These are phyloP conservation scores for Xyrichtys novacula DNA, from an alignment of 2,797 vertebrate genomes.

Conservation along the genomic window DNA sequence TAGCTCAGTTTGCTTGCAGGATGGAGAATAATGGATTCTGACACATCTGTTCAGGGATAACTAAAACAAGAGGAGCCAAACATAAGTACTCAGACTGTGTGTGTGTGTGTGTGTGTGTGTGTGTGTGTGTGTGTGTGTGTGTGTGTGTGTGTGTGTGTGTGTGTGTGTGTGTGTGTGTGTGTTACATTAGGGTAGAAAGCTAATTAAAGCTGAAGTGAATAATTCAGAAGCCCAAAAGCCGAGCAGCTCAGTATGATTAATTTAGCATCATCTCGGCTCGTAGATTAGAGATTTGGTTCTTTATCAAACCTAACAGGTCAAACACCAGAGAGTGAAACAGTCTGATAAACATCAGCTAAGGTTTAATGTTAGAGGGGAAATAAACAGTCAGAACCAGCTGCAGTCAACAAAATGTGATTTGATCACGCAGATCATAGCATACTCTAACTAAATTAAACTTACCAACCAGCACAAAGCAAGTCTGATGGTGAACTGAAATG, in stretches of 20 bases:
- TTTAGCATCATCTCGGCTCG: constrained; percentile 39
- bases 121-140: constrained; percentile 15
- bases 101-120: too few species aligned
- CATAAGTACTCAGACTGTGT: neutral
- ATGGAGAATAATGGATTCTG: constrained; percentile 29
- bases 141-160: constrained; percentile 12
- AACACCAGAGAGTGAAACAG: neutral
- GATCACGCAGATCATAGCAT: too few species aligned
- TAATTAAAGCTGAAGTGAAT: constrained; percentile 51
- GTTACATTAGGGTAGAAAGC: neutral
- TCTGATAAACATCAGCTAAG: neutral
- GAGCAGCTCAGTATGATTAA: constrained; percentile 47
- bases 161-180: constrained; percentile 11
- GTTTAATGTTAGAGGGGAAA: neutral
- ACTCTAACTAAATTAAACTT: too few species aligned
- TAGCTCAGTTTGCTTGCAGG: constrained; percentile 1
- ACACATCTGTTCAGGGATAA: constrained; percentile 40
- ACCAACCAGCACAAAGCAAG: too few species aligned
- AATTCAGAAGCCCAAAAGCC: constrained; percentile 54
- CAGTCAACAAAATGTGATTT: too few species aligned
- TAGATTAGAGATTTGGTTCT: constrained; percentile 36
- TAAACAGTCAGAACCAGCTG: neutral
- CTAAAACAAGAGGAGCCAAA: constrained; percentile 38
- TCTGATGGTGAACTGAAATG: too few species aligned
- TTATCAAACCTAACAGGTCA: constrained; percentile 16